These are phyloP conservation scores for Nephila pilipes DNA, from an alignment of 1,140 invertebrate species.

Conservation along the genomic window DNA sequence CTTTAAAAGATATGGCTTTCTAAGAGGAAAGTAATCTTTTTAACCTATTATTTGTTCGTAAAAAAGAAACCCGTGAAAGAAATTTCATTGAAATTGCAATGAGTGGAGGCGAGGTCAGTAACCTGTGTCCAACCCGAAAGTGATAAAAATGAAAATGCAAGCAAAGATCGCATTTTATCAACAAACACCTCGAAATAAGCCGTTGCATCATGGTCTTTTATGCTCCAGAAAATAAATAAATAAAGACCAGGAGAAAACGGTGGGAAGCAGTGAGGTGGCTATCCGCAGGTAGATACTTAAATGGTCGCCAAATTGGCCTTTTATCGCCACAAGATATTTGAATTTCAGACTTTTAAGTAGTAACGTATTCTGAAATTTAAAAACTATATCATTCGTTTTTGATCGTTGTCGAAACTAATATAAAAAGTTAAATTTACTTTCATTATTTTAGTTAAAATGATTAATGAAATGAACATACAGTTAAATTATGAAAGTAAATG, in stretches of 20 bases:
- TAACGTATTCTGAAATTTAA: too few relatives aligned
- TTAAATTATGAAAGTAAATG: too few relatives aligned
- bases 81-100: not conserved
- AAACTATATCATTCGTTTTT: too few relatives aligned
- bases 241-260: not conserved
- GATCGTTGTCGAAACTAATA: too few relatives aligned
- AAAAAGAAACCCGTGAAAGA: not conserved
- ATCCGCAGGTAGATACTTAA: not conserved
- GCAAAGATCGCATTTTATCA: slow-evolving; percentile 43
- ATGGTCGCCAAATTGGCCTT: not conserved
- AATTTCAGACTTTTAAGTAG: not conserved
- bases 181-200: slow-evolving; percentile 29
- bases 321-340: not conserved
- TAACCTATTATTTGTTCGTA: not conserved
- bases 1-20: not conserved
- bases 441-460: too few relatives aligned
- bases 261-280: not conserved
- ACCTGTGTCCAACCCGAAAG: slow-evolving; percentile 6
- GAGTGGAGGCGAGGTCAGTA: slow-evolving; percentile 6
- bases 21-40: not conserved
- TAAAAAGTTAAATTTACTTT: too few relatives aligned
- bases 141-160: slow-evolving; percentile 28
- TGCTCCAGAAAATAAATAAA: not conserved
- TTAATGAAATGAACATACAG: too few relatives aligned
- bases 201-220: slow-evolving; percentile 46